phyloP scores from a whole-genome alignment of 2,888 invertebrate species.

The Bruchidius siliquastri region DNA sequence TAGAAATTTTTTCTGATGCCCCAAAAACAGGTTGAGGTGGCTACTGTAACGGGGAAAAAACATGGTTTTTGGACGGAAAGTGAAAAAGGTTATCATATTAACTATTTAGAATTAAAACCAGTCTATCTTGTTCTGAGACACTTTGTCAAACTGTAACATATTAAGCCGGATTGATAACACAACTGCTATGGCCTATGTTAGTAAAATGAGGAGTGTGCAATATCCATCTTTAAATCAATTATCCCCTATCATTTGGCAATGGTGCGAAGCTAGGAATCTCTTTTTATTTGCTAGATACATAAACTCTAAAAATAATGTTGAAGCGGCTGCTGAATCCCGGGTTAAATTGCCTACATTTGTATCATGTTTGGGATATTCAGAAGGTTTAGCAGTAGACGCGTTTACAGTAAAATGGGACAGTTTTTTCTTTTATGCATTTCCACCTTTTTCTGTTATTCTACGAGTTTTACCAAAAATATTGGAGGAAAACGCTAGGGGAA shows the following conservation, averaged over 20 bases:
- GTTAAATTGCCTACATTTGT: too few species aligned
- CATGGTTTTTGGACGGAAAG: slow-evolving; percentile 13
- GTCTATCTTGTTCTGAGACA: slow-evolving; percentile 15
- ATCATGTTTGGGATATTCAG: too few species aligned
- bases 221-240: background rate
- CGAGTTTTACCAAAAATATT: too few species aligned
- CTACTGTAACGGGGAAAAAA: slow-evolving; percentile 7
- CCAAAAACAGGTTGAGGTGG: slow-evolving; percentile 17
- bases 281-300: slow-evolving; percentile 3
- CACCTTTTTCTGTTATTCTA: too few species aligned
- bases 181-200: slow-evolving; percentile 14
- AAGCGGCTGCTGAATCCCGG: slow-evolving; percentile 2
- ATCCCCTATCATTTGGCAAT: slow-evolving; percentile 1
- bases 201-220: background rate
- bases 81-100: slow-evolving; percentile 16
- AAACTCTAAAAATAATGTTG: slow-evolving; percentile 5
- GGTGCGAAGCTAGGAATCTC: slow-evolving; percentile 4
- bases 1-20: slow-evolving; percentile 20
- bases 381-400: too few species aligned
- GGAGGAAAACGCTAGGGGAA: too few species aligned
- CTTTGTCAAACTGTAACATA: slow-evolving; percentile 10
- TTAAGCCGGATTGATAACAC: slow-evolving; percentile 15
- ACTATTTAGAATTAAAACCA: slow-evolving; percentile 20
- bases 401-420: too few species aligned
- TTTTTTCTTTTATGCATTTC: too few species aligned